Percentiles rank a stretch among this genome's conserved stretches.
These are phyloP conservation scores for Agapornis roseicollis DNA, from an alignment of 2,113 vertebrate genomes.

Conservation along the genomic window DNA sequence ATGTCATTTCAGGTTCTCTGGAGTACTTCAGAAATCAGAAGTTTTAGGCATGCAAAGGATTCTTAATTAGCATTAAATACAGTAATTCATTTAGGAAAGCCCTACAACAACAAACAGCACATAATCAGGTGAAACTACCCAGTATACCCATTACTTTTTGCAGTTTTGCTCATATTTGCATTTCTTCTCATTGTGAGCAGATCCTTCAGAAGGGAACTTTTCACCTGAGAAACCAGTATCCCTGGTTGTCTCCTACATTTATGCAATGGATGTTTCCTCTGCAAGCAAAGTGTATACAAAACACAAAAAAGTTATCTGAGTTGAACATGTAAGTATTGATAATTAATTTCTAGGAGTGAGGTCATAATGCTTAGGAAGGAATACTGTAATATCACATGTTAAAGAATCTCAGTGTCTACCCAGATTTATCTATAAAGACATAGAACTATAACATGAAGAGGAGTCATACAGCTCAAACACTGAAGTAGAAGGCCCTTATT, in stretches of 20 bases:
- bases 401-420: neutral
- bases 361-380: neutral
- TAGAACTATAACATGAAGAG: neutral
- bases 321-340: neutral
- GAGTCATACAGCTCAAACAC: neutral
- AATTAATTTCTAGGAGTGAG: neutral
- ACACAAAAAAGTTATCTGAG: neutral
- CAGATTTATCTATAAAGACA: neutral
- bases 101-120: neutral
- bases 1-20: neutral
- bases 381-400: neutral
- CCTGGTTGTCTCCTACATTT: neutral
- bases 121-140: too few relatives aligned
- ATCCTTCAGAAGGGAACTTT: neutral
- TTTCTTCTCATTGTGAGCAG: neutral
- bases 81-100: neutral
- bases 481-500: neutral
- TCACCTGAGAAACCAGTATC: neutral
- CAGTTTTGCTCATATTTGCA: neutral
- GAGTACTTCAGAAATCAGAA: neutral
- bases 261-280: neutral
- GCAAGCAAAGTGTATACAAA: neutral
- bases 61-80: neutral
- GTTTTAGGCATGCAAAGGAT: neutral
- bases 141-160: neutral